These are phyloP conservation scores for Phortica magna DNA, from an alignment of 2,888 invertebrate species.

Conservation along the genomic window DNA sequence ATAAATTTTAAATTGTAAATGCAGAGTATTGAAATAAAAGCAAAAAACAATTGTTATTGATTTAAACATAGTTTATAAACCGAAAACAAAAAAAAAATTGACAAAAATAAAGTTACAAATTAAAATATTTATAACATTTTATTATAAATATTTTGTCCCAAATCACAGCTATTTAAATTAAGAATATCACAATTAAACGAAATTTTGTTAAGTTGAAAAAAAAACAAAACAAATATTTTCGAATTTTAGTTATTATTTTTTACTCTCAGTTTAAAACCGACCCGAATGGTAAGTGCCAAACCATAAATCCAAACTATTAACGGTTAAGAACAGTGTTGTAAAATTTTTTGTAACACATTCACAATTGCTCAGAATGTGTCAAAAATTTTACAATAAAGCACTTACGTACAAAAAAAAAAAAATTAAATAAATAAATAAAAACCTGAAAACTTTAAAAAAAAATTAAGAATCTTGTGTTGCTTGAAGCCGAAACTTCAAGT, in stretches of 20 bases:
- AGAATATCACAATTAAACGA: slow-evolving; percentile 7
- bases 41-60: not conserved
- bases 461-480: slow-evolving; percentile 7
- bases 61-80: slow-evolving; percentile 24
- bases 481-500: not conserved
- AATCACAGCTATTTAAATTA: slow-evolving; percentile 1
- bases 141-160: slow-evolving; percentile 27
- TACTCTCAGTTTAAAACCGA: not conserved
- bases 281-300: slow-evolving; percentile 28
- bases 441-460: slow-evolving; percentile 10
- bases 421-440: slow-evolving; percentile 6
- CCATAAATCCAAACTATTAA: slow-evolving; percentile 20
- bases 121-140: slow-evolving; percentile 19
- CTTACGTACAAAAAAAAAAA: not conserved
- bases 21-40: slow-evolving; percentile 18
- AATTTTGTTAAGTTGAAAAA: slow-evolving; percentile 3
- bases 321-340: slow-evolving; percentile 44
- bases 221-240: slow-evolving; percentile 2
- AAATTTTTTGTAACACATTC: slow-evolving; percentile 47
- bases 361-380: slow-evolving; percentile 12
- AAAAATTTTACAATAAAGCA: slow-evolving; percentile 57
- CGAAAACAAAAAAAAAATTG: slow-evolving; percentile 28
- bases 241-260: not conserved
- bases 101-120: slow-evolving; percentile 20
- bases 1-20: slow-evolving; percentile 17